Base-by-base conservation (phyloP, 2,113 vertebrate species). In the Lipotes vexillifer region DNA sequence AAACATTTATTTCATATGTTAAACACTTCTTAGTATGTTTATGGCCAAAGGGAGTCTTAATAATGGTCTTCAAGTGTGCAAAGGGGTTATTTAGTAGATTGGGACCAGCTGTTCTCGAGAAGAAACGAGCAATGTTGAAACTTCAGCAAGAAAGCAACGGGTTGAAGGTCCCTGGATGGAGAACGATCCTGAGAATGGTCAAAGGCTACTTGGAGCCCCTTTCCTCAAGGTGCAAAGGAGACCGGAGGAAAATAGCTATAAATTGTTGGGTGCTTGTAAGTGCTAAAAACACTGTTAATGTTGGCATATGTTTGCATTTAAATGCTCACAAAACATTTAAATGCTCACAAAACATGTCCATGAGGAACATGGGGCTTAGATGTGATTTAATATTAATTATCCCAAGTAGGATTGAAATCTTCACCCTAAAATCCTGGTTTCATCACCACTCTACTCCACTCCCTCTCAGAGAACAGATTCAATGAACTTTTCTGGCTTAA, bases 11-110 rank as follows among this genome's bases (percentile, higher is more conserved):
- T 97, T 96, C 97, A 66, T 98, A 97, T 96, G 97, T 97, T 97
- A 98, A 98, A 97, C 97, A 98, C 97, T 93, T 98, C 97, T 97
- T 98, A 95, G 49, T 97, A 97, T 97, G 97, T 98, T 98, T 98
- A 98, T 97, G 97, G 97, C 95, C 92, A 97, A 90, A 83, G 95
- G 96, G 97, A 96, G 95, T 97, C 96, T 98, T 97, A 98, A 97
- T 97, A 94, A 97, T 85, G 97, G 97, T 96, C 94, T 97, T 96
- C 92, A 87, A 97, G 94, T 92, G 94, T 97, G 92, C 97, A 96
- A 90, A 97, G 97, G 97, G 97, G 95, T 97, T 98, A 97, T 97
- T 98, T 98, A 41, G 94, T 88, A 97, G 97, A 98, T 97, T 97
- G 97, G 88, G 97, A 97, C 93, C 97, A 97, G 97, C 96, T 98